phyloP scores from a whole-genome alignment of 2,888 invertebrate species.

The Hyposoter dolosus region DNA sequence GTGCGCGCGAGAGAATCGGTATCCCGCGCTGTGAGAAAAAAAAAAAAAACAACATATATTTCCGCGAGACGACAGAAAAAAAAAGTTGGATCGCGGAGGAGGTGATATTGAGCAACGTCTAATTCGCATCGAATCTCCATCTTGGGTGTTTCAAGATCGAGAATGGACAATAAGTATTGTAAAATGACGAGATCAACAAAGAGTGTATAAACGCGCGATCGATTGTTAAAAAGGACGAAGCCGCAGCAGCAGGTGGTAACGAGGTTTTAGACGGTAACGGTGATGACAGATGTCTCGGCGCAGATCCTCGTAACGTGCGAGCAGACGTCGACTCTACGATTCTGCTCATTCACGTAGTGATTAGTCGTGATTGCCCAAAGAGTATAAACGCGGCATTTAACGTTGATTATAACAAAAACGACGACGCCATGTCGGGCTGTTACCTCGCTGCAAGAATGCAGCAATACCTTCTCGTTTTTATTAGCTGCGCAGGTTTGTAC shows the following conservation, averaged over 20 bases:
- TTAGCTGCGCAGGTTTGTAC: constrained; percentile 73
- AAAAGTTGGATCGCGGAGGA: not conserved
- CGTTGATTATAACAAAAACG: constrained; percentile 65
- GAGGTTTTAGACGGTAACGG: constrained; percentile 75
- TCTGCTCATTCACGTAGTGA: constrained; percentile 66
- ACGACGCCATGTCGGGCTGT: constrained; percentile 58
- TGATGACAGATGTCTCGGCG: constrained; percentile 79
- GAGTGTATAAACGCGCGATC: constrained; percentile 42
- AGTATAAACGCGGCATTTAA: constrained; percentile 26
- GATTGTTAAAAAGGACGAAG: constrained; percentile 34
- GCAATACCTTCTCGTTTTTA: constrained; percentile 68
- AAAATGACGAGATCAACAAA: constrained; percentile 8
- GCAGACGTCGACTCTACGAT: constrained; percentile 65
- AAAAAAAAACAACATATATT: constrained; percentile 9
- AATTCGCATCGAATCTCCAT: not conserved
- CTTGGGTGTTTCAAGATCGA: not conserved
- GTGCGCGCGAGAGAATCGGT: too few relatives aligned
- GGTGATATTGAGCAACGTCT: constrained; percentile 1
- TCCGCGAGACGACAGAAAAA: too few relatives aligned
- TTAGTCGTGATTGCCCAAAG: constrained; percentile 67
- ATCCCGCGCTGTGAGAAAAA: not conserved
- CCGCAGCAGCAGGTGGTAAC: constrained; percentile 70
- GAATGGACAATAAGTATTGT: constrained; percentile 31
- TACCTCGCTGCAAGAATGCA: constrained; percentile 53
- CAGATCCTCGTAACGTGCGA: constrained; percentile 64